Evolutionary conservation across 2,888 invertebrate genomes (phyloP), one percentile per base, ranked within the genome.

Genomic region (Argynnis bischoffii): DNA sequence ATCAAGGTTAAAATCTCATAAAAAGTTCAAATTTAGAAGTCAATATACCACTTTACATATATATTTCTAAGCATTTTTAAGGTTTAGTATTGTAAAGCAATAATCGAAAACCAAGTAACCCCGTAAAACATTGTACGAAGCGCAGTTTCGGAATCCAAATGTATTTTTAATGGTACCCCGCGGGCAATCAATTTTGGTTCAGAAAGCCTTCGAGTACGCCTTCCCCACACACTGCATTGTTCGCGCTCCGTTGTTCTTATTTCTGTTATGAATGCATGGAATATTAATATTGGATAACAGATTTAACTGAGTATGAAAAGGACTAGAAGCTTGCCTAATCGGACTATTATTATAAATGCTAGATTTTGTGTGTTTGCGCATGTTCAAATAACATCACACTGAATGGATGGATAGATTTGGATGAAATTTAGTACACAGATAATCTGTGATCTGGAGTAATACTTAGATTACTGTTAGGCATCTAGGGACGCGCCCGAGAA

Each of bases 111-210:
- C 69, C 72, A 65, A 68, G 68, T 68, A 69, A 66, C 70, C 55
- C 72, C 70, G 70, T 76, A 73, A 73, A 75, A 76, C 72, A 75
- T 70, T 72, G 75, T 73, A 69, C 69, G 64, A 67, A 70, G 69
- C 69, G 72, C 72, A 72, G 75, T 75, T 75, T 66, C 72, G 72
- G 72, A 72, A 78, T 77, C 75, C 77, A 85, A 85, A 86, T 84
- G 83, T 81, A 79, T 82, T 83, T 84, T 85, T 85, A 85, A 86
- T 84, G 82, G 81, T 76, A 70, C 77, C 81, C 81, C 74, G 78
- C 78, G 79, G 79, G 81, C 83, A 79, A 81, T 81, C 80, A 81
- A 79, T 81, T 80, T 80, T 79, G 78, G 73, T 75, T 76, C 74
- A 74, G 75, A 75, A 76, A 76, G 76, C 75, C 76, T 76, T 76